phyloP scores from a whole-genome alignment of 2,113 vertebrate genomes.

The Indri indri region DNA sequence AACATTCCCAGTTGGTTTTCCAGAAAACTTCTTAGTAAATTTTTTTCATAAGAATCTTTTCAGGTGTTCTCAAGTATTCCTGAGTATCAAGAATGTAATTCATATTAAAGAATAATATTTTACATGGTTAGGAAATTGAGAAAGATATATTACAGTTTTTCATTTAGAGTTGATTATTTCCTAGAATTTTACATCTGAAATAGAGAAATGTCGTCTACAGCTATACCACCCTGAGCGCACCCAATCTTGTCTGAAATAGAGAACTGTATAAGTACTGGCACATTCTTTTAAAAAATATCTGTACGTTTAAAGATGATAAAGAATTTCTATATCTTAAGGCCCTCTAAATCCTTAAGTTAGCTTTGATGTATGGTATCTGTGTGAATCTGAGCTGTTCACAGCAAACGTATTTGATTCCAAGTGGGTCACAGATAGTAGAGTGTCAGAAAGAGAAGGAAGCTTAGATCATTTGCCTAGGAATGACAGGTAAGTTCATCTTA shows the following conservation, averaged over 20 bases:
- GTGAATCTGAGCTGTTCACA: conserved; percentile 23
- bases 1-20: conserved; percentile 11
- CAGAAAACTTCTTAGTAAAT: neutral
- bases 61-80: neutral
- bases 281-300: neutral
- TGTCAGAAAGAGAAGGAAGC: conserved; percentile 7
- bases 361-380: neutral
- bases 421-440: conserved; percentile 25
- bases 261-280: conserved; percentile 7
- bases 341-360: neutral
- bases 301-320: neutral
- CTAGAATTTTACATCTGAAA: conserved; percentile 25
- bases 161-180: conserved; percentile 8
- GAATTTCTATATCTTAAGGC: conserved; percentile 18
- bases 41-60: neutral
- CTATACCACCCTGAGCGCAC: too few species aligned
- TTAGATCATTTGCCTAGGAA: conserved; percentile 40
- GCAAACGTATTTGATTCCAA: conserved; percentile 47
- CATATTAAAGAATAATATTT: neutral
- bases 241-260: neutral
- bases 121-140: neutral
- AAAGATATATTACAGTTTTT: conserved; percentile 13
- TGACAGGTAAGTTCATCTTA: conserved; percentile 21
- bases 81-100: conserved; percentile 21
- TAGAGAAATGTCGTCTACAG: neutral